Evolutionary conservation across 2,797 vertebrate genomes (phyloP).

Genomic region (Notamacropus eugenii): DNA sequence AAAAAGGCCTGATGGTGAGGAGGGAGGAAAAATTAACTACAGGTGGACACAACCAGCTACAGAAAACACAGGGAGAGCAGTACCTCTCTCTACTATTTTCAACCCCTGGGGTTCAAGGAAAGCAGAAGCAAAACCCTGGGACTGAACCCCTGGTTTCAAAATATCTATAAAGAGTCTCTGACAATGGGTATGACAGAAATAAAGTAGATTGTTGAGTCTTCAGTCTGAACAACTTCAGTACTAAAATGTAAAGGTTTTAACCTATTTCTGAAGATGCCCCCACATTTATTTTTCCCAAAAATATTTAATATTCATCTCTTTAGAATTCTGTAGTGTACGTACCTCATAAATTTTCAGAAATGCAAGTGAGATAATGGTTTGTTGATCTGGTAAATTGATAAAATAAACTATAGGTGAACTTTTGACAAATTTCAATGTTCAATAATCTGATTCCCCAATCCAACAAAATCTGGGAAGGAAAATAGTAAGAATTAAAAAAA

Average conservation of each 20-base stretch:
- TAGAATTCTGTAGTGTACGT: constrained; percentile 74
- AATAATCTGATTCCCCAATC: constrained; percentile 46
- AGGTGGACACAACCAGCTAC: background rate
- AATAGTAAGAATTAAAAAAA: constrained; percentile 62
- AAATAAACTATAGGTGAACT: constrained; percentile 35
- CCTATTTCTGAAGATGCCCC: constrained; percentile 59
- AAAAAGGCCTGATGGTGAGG: constrained; percentile 18
- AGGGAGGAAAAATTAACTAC: constrained; percentile 5
- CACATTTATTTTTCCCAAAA: constrained; percentile 50
- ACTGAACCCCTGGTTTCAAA: background rate
- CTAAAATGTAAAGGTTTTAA: constrained; percentile 62
- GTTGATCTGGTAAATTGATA: constrained; percentile 66
- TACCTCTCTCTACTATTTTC: background rate
- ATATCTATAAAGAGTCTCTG: constrained; percentile 64
- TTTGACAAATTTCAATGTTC: constrained; percentile 51
- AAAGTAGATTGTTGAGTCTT: constrained; percentile 71
- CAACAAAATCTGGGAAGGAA: constrained; percentile 50
- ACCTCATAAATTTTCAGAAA: constrained; percentile 71
- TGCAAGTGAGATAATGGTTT: background rate
- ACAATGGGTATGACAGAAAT: constrained; percentile 54
- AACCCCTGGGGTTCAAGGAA: background rate
- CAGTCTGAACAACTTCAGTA: constrained; percentile 75
- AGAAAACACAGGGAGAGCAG: background rate
- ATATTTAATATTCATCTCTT: constrained; percentile 50
- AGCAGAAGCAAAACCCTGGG: background rate